Evolutionary conservation across 2,797 vertebrate genomes (phyloP).

Genomic region (Mormyrops attenuatus): DNA sequence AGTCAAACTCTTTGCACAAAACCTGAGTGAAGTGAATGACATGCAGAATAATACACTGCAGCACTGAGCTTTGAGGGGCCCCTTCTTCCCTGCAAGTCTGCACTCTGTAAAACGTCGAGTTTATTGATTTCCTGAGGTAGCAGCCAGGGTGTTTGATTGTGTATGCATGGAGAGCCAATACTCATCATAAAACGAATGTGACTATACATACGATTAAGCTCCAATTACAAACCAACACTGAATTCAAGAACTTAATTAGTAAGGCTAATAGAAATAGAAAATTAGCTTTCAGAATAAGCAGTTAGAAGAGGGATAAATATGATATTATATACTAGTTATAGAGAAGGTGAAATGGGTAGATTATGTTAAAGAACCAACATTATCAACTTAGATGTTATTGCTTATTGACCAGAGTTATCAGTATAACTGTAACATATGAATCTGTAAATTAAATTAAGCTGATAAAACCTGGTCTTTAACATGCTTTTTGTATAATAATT

Average conservation of each 20-base stretch:
- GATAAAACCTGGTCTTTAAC: neutral
- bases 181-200: neutral
- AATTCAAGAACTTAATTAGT: neutral
- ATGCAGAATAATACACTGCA: neutral
- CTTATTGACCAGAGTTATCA: neutral
- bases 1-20: neutral
- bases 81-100: neutral
- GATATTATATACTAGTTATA: neutral
- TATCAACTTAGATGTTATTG: neutral
- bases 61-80: neutral
- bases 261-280: neutral
- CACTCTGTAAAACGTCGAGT: neutral
- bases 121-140: neutral
- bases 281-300: neutral
- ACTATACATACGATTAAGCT: neutral
- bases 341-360: neutral
- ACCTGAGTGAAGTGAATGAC: neutral
- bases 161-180: neutral
- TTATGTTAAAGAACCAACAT: neutral
- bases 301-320: neutral
- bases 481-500: neutral
- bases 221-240: neutral
- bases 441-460: neutral
- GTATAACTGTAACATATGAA: neutral
- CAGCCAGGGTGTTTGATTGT: neutral